These are phyloP conservation scores for Drosophila seguyi DNA, from an alignment of 1,140 invertebrate species.

Conservation along the genomic window DNA sequence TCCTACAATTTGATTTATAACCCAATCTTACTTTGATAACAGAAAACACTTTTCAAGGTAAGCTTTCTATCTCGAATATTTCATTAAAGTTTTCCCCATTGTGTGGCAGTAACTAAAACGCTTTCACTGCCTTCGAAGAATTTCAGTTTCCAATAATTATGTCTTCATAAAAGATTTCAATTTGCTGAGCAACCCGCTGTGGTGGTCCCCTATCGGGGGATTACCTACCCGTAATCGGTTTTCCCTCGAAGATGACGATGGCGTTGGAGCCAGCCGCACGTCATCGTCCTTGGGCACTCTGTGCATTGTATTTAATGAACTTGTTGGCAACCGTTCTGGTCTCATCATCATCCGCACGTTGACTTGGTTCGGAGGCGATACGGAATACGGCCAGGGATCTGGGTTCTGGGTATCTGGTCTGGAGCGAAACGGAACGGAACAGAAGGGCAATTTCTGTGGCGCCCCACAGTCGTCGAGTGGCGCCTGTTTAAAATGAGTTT, in stretches of 20 bases:
- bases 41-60: not conserved
- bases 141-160: constrained; percentile 34
- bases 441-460: constrained; percentile 52
- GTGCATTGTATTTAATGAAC: constrained; percentile 58
- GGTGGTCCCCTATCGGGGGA: not conserved
- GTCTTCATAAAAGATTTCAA: constrained; percentile 40
- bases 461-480: constrained; percentile 54
- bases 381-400: constrained; percentile 10
- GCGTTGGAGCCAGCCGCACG: constrained; percentile 14
- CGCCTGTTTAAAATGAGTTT: constrained; percentile 64
- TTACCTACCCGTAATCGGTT: constrained; percentile 33
- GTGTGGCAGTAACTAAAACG: not conserved
- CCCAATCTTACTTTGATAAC: not conserved
- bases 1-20: not conserved
- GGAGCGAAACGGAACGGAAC: constrained; percentile 25
- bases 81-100: constrained; percentile 19
- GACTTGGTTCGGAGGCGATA: constrained; percentile 21
- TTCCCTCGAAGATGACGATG: constrained; percentile 17
- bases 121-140: constrained; percentile 1
- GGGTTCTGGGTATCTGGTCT: constrained; percentile 5
- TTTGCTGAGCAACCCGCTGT: constrained; percentile 35
- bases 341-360: constrained; percentile 46
- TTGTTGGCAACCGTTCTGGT: constrained; percentile 38
- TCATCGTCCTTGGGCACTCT: constrained; percentile 54
- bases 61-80: not conserved